Evolutionary conservation across 1,140 invertebrate genomes (phyloP).

Genomic region (Bacillus rossius): DNA sequence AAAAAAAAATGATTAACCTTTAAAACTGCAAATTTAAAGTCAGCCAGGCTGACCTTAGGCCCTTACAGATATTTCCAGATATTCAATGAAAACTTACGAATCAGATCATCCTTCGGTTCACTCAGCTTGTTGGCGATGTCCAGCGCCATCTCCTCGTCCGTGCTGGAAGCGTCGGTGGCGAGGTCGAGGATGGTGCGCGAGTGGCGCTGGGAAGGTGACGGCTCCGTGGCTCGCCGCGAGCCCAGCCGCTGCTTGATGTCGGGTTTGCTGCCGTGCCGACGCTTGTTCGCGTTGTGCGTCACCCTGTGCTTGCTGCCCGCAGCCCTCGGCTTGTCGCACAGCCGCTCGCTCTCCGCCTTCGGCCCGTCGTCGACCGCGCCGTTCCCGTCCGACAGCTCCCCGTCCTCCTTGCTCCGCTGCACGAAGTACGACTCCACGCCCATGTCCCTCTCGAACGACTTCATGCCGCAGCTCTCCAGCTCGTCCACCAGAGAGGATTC

Average conservation of each 20-base stretch:
- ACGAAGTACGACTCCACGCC: background rate
- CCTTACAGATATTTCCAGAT: too few relatives aligned
- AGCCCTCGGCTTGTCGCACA: background rate
- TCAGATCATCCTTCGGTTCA: conserved; percentile 63
- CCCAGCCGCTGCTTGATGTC: background rate
- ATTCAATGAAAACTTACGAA: conserved; percentile 57
- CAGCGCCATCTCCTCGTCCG: conserved; percentile 52
- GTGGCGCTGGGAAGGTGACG: conserved; percentile 31
- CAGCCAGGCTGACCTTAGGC: too few relatives aligned
- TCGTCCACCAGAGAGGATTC: conserved; percentile 1
- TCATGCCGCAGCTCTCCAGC: background rate
- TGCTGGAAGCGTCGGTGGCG: conserved; percentile 42
- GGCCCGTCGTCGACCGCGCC: too few relatives aligned
- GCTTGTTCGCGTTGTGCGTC: background rate
- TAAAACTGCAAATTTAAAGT: too few relatives aligned
- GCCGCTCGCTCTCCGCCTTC: background rate
- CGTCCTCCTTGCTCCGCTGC: background rate
- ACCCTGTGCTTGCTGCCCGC: background rate
- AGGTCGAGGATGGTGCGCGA: conserved; percentile 50
- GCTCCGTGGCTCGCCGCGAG: background rate
- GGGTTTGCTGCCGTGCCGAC: background rate
- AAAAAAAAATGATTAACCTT: too few relatives aligned
- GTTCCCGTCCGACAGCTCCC: too few relatives aligned
- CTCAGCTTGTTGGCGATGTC: conserved; percentile 63
- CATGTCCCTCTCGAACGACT: background rate